These are phyloP conservation scores for Carcharodon carcharias DNA, from an alignment of 2,797 vertebrate species.

Conservation along the genomic window DNA sequence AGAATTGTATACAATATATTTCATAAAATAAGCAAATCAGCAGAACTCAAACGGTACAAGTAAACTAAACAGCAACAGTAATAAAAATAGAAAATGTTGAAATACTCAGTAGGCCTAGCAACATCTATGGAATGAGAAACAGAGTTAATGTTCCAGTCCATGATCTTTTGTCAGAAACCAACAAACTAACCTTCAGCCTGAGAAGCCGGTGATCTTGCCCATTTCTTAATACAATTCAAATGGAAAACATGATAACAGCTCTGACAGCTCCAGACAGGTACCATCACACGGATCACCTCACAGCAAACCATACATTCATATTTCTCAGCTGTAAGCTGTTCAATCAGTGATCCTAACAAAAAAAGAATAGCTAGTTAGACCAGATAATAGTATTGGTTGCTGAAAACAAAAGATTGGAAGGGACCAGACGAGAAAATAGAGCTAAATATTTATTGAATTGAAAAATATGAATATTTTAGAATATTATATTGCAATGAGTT, in stretches of 20 bases:
- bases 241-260: conserved; percentile 97
- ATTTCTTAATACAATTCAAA: conserved; percentile 95
- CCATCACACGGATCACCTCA: conserved; percentile 77
- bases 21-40: neutral
- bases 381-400: neutral
- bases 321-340: conserved; percentile 90
- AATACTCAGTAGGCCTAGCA: too few species aligned
- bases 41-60: neutral
- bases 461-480: neutral
- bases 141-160: neutral
- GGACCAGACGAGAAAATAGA: too few species aligned
- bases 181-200: conserved; percentile 78
- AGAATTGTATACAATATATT: neutral
- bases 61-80: neutral
- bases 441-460: neutral
- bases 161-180: neutral
- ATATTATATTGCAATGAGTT: neutral
- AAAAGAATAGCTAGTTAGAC: conserved; percentile 31
- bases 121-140: neutral
- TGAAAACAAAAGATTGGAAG: neutral
- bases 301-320: conserved; percentile 99
- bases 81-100: neutral
- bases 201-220: conserved; percentile 90
- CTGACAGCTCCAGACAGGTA: conserved; percentile 91
- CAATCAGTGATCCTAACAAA: conserved; percentile 78